A percentile compares a stretch with the other conserved stretches of the same genome.
These are phyloP conservation scores for Hypotaenidia okinawae DNA, from an alignment of 2,797 vertebrate genomes.

Conservation along the genomic window DNA sequence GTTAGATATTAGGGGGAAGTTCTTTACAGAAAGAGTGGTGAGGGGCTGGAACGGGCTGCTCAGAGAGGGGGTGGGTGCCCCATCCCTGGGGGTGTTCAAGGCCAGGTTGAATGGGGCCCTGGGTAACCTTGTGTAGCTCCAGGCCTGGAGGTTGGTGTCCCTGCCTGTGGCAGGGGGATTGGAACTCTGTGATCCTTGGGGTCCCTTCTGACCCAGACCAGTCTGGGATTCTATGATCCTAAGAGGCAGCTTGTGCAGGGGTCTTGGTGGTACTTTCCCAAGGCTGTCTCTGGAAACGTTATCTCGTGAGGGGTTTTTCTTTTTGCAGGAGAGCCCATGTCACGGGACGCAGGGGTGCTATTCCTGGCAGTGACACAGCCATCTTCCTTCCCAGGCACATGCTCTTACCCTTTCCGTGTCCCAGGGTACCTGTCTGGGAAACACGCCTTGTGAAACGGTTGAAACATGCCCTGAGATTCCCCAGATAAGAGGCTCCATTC, in stretches of 20 bases:
- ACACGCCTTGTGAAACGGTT: neutral
- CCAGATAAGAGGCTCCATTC: conserved; percentile 2
- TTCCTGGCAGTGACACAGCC: conserved; percentile 15
- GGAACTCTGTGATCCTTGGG: no score
- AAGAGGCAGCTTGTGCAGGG: neutral
- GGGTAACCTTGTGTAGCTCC: no score
- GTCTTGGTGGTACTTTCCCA: neutral
- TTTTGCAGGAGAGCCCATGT: neutral
- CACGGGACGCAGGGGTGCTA: neutral
- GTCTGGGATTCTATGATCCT: neutral
- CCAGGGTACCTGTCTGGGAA: conserved; percentile 26
- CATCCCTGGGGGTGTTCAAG: no score
- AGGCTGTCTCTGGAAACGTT: neutral
- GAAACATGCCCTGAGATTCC: neutral
- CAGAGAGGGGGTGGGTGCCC: no score
- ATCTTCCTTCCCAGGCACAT: neutral
- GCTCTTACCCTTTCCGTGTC: conserved; percentile 1
- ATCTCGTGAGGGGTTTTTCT: neutral
- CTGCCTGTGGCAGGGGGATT: no score
- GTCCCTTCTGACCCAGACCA: no score
- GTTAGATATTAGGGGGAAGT: no score
- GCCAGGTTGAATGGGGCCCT: no score
- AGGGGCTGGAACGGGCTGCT: no score
- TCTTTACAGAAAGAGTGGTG: no score
- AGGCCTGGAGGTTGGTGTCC: no score